Evolutionary conservation across 2,888 invertebrate genomes (phyloP).

Genomic region (Marasmarcha lunaedactyla): DNA sequence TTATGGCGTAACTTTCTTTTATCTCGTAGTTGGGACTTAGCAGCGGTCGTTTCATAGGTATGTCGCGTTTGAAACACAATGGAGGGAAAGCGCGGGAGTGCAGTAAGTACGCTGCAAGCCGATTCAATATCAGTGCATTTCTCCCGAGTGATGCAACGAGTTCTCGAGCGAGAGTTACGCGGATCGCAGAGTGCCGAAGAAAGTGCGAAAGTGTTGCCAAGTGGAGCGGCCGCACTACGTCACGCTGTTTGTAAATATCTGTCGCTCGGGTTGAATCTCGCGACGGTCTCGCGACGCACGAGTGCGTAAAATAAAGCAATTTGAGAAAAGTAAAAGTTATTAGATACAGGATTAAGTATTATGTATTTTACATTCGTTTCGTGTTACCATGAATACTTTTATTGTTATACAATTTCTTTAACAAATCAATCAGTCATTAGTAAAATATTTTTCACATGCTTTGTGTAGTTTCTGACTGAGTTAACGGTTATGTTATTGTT

Average conservation of each 20-base stretch:
- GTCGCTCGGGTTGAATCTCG: slow-evolving; percentile 22
- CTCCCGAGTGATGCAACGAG: slow-evolving; percentile 64
- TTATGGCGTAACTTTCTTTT: slow-evolving; percentile 64
- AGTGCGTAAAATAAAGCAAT: slow-evolving; percentile 1
- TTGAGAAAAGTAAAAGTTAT: slow-evolving; percentile 63
- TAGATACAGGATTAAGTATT: slow-evolving; percentile 18
- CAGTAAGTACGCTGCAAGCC: slow-evolving; percentile 40
- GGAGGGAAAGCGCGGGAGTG: slow-evolving; percentile 53
- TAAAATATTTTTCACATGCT: neutral
- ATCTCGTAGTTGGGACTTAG: slow-evolving; percentile 28
- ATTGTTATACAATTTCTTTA: no score
- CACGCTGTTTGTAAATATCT: slow-evolving; percentile 61
- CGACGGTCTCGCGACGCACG: slow-evolving; percentile 24
- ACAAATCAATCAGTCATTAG: neutral
- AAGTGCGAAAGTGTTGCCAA: slow-evolving; percentile 53
- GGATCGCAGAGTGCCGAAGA: slow-evolving; percentile 54
- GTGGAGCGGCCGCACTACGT: slow-evolving; percentile 31
- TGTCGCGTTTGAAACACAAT: slow-evolving; percentile 32
- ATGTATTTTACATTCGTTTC: slow-evolving; percentile 18
- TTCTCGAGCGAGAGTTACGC: slow-evolving; percentile 67
- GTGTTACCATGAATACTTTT: no score
- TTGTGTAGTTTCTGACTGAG: neutral
- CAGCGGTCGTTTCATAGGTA: neutral
- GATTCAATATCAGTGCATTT: slow-evolving; percentile 41
- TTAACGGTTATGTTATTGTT: slow-evolving; percentile 47